Base-by-base conservation (phyloP, 2,888 invertebrate genomes). In the Atethmia centrago region DNA sequence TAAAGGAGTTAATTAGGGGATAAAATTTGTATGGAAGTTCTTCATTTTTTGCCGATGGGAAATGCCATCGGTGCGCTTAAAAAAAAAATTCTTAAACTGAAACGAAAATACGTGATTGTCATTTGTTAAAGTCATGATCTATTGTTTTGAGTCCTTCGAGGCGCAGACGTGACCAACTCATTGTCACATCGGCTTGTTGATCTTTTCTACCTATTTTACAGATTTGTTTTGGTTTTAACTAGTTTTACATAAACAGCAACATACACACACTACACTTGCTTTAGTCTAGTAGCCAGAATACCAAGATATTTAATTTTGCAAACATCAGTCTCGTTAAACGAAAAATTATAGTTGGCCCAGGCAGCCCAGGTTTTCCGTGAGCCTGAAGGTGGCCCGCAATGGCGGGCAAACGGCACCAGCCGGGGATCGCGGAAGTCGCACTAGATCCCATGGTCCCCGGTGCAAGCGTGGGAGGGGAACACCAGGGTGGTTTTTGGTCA, bases 171-270 rank as follows among this genome's bases (percentile, higher is more conserved):
- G 80, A 69, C 58, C n/a, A 59, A 40, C 53, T 69, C 65, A 74
- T 79, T 83, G 80, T 66, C 68, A 67, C 66, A 36, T 36, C 51
- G 53, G 14, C 36, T 49, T 73, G 74, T 83, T 79, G 49, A 83
- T 83, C 21, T 69, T 83, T 83, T 83, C 53, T 62, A 55, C 53
- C 10, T 62, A 58, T 69, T 79, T 73, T 12, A 55, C 31, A 68
- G 12, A 31, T 42, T 45, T 83, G 67, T 79, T 59, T 53, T 53
- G 36, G 21, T 49, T 62, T 31, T 31, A 47, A 53, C 36, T 42
- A 58, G 16, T n/a, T 53, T 5, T 36, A 56, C 12, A 10, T 42
- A 40, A 49, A 47, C n/a, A 51, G 36, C 28, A 71, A 28, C 31
- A 63, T 4, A 36, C 36, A 36, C 36, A 36, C 36, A 36, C 28